phyloP scores from a whole-genome alignment of 2,797 vertebrate genomes.

The Lagothrix lagotricha region DNA sequence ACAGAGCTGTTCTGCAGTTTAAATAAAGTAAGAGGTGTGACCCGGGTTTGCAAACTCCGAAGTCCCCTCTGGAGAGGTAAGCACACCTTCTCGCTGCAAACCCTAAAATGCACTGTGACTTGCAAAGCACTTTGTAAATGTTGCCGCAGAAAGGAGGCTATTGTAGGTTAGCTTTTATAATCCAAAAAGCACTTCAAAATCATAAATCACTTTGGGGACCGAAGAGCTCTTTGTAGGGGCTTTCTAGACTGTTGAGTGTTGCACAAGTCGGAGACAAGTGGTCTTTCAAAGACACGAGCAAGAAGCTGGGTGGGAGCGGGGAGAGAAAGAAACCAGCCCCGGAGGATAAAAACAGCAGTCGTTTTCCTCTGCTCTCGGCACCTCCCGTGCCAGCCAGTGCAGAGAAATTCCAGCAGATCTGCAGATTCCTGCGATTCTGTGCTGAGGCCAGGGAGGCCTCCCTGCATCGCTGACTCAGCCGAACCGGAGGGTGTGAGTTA shows the following conservation, averaged over 20 bases:
- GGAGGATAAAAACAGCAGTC: not conserved
- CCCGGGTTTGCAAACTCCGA: not conserved
- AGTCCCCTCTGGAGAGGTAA: conserved; percentile 31
- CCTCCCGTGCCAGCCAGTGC: not conserved
- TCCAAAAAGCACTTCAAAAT: conserved; percentile 60
- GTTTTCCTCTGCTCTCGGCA: not conserved
- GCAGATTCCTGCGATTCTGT: conserved; percentile 33
- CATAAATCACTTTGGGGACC: conserved; percentile 40
- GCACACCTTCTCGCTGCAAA: not conserved
- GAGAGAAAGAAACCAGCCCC: not conserved
- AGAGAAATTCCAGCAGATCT: not conserved
- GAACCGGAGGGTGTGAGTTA: not conserved
- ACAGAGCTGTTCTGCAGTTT: not conserved
- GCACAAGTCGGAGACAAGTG: conserved; percentile 2
- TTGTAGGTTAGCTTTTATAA: conserved; percentile 50
- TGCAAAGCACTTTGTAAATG: conserved; percentile 42
- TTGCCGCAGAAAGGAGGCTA: not conserved
- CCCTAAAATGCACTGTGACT: not conserved
- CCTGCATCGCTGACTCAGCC: conserved; percentile 61
- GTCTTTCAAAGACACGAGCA: not conserved
- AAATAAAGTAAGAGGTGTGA: not conserved
- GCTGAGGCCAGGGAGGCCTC: not conserved
- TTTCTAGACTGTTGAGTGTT: not conserved
- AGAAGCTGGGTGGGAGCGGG: not conserved
- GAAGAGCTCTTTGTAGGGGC: conserved; percentile 30